phyloP scores from a whole-genome alignment of 2,113 vertebrate species.

The human region DNA sequence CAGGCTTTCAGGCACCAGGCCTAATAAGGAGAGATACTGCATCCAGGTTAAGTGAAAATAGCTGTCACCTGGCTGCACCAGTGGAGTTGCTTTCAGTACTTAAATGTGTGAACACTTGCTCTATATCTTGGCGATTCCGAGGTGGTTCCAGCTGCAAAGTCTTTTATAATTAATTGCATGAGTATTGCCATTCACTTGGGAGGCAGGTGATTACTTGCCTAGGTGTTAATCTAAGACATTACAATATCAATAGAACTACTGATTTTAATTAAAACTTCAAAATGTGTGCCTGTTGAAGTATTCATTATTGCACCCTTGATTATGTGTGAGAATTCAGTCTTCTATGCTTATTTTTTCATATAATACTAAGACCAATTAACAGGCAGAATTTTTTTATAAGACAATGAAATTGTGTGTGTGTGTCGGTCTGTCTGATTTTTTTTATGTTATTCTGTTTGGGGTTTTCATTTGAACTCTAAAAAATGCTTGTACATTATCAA shows the following conservation, averaged over 20 bases:
- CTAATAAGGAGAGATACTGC: neutral
- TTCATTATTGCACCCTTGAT: conserved; percentile 83
- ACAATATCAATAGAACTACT: conserved; percentile 82
- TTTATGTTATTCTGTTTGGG: conserved; percentile 65
- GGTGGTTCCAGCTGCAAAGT: conserved; percentile 75
- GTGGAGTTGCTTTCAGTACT: conserved; percentile 67
- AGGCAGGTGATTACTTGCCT: conserved; percentile 82
- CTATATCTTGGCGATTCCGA: conserved; percentile 71
- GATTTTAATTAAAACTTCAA: conserved; percentile 87
- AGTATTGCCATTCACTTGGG: conserved; percentile 81
- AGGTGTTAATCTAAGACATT: conserved; percentile 81
- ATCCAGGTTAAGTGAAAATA: conserved; percentile 73
- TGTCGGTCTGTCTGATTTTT: neutral
- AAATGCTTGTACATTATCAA: neutral
- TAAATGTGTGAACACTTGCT: conserved; percentile 63
- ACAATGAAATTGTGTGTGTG: neutral
- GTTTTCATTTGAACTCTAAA: neutral
- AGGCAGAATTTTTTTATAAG: conserved; percentile 58
- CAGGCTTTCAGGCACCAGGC: conserved; percentile 46
- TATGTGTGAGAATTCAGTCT: conserved; percentile 82
- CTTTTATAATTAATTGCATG: conserved; percentile 84
- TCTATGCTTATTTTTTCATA: conserved; percentile 73
- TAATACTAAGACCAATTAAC: conserved; percentile 76
- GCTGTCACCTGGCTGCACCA: conserved; percentile 46
- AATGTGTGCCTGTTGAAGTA: conserved; percentile 84